Percentiles rank a stretch among this genome's conserved stretches.
Evolutionary conservation across 2,113 vertebrate species (phyloP).

Genomic region (Syrrhaptes paradoxus): DNA sequence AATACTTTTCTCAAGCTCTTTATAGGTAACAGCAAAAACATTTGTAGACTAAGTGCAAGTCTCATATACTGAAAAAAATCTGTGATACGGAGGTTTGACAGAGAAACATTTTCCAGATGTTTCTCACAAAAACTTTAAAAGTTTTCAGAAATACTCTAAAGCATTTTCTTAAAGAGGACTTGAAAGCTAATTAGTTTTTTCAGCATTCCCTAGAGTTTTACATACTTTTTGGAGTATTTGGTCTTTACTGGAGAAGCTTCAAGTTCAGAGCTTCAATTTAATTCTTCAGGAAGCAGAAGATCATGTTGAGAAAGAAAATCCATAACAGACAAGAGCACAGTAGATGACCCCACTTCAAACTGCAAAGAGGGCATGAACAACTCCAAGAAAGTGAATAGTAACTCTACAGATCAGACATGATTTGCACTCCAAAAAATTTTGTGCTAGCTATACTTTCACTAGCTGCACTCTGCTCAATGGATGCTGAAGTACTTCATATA

Average conservation of each 20-base stretch:
- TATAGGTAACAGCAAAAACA: background rate
- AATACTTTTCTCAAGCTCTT: background rate
- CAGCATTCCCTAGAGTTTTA: background rate
- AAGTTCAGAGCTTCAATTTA: background rate
- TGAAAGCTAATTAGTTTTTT: background rate
- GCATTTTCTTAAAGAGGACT: background rate
- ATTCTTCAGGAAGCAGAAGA: background rate
- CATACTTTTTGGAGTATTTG: background rate
- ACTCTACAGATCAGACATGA: background rate
- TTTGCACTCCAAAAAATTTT: background rate
- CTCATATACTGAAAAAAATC: background rate
- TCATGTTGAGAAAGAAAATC: background rate
- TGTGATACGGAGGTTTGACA: accelerated
- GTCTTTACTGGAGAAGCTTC: background rate
- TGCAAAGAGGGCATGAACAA: background rate
- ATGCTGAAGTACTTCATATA: background rate
- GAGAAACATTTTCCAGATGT: background rate
- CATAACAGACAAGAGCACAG: background rate
- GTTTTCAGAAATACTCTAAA: background rate
- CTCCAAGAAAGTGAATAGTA: background rate
- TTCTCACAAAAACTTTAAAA: background rate
- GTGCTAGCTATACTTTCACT: background rate
- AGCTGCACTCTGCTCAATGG: background rate
- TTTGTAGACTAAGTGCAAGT: background rate
- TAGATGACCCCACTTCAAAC: background rate